Conservation (phyloP, 2,113 vertebrate species). For the Ictidomys tridecemlineatus region DNA sequence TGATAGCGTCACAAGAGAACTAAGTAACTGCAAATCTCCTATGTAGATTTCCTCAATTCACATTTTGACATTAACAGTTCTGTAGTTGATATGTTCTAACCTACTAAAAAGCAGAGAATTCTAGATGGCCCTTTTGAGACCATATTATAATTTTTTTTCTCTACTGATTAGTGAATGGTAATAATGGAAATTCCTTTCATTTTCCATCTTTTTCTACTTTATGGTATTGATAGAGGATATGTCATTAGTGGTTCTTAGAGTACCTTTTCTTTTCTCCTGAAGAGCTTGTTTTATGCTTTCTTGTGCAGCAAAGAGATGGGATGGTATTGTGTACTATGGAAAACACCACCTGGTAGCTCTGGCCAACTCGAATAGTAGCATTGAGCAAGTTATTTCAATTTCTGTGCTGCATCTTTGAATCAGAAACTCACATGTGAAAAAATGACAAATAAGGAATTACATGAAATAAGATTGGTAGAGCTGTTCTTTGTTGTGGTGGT, state of each 20-base stretch:
- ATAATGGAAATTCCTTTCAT: background rate
- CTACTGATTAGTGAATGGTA: background rate
- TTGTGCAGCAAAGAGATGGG: background rate
- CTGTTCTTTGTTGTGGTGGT: background rate
- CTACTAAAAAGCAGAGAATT: background rate
- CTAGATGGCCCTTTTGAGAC: background rate
- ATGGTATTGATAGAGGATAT: background rate
- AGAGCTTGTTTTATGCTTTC: background rate
- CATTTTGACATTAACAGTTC: constrained; percentile 23
- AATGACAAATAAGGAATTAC: background rate
- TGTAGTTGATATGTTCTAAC: background rate
- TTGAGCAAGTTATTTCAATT: background rate
- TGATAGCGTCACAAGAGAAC: background rate
- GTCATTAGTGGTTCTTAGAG: background rate
- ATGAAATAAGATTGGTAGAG: background rate
- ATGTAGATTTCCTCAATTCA: background rate
- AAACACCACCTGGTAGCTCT: background rate
- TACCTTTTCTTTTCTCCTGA: background rate
- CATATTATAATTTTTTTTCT: background rate
- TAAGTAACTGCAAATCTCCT: background rate
- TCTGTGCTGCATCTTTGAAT: background rate
- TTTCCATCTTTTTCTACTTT: constrained; percentile 18
- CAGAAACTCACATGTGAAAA: background rate
- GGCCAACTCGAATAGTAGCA: background rate
- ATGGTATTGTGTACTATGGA: background rate